phyloP scores from a whole-genome alignment of 2,888 invertebrate species.

The Psylliodes chrysocephalus region DNA sequence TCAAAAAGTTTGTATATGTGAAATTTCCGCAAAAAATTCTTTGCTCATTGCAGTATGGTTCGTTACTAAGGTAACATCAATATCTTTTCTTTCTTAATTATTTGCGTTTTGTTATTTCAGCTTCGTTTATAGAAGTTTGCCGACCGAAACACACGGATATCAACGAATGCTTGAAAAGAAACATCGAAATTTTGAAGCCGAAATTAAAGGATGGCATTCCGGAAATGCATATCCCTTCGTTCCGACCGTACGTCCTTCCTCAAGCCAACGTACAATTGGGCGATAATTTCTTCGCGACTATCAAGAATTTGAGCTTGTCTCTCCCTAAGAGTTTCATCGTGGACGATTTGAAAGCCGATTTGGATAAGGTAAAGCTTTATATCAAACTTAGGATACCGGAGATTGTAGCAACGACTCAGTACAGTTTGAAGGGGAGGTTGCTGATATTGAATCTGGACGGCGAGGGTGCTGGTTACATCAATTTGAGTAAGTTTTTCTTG shows the following conservation, averaged over 20 bases:
- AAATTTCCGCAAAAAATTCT: no score
- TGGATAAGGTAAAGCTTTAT: constrained; percentile 66
- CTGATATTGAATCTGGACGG: constrained; percentile 77
- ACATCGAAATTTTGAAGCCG: constrained; percentile 69
- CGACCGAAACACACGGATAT: constrained; percentile 71
- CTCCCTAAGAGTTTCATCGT: constrained; percentile 73
- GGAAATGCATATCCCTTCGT: constrained; percentile 72
- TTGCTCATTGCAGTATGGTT: no score
- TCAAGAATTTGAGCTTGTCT: constrained; percentile 50
- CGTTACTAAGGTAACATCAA: no score
- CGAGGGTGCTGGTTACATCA: constrained; percentile 71
- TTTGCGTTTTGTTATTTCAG: neutral
- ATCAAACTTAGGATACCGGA: constrained; percentile 71
- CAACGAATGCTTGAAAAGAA: constrained; percentile 69
- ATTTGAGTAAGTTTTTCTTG: constrained; percentile 69
- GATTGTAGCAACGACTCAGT: constrained; percentile 71
- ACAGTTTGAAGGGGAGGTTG: constrained; percentile 73
- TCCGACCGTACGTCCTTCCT: constrained; percentile 75
- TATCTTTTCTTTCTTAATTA: no score
- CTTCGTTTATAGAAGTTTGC: constrained; percentile 64
- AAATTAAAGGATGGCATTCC: constrained; percentile 71
- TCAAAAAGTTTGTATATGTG: no score
- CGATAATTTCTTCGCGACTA: constrained; percentile 45
- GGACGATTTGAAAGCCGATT: constrained; percentile 63
- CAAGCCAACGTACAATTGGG: constrained; percentile 73